Evolutionary conservation across 2,113 vertebrate species (phyloP).

Genomic region (Anguilla rostrata): DNA sequence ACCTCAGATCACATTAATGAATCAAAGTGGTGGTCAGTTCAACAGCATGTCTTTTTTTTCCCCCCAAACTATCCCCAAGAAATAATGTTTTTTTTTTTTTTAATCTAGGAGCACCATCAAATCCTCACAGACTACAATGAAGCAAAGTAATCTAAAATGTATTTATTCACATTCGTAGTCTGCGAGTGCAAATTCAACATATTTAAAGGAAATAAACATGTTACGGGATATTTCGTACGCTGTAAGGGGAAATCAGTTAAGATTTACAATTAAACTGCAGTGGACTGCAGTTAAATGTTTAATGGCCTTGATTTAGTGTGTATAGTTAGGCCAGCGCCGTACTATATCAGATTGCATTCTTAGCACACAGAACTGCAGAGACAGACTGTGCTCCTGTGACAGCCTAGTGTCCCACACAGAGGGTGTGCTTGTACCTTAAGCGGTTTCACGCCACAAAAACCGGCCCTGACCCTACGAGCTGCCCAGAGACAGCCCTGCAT

Average conservation of each 20-base stretch:
- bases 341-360: neutral
- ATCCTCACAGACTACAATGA: constrained; percentile 45
- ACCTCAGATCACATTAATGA: constrained; percentile 64
- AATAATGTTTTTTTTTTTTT: constrained; percentile 39
- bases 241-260: neutral
- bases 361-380: constrained; percentile 41
- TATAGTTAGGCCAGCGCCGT: neutral
- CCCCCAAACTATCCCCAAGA: neutral
- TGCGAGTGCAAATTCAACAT: neutral
- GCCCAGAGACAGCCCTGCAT: constrained; percentile 30
- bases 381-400: neutral
- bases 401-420: neutral
- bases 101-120: constrained; percentile 40
- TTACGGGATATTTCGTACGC: too few relatives aligned
- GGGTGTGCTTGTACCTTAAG: constrained; percentile 48
- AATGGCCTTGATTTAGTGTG: neutral
- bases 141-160: neutral
- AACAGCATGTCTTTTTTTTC: neutral
- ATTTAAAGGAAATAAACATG: neutral
- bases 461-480: constrained; percentile 42
- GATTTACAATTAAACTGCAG: neutral
- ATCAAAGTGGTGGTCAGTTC: constrained; percentile 59
- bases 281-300: neutral
- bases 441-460: constrained; percentile 53
- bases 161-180: neutral